A percentile compares a stretch with the other conserved stretches of the same genome.
phyloP scores from a whole-genome alignment of 2,888 invertebrate species.

The Dolomedes plantarius region DNA sequence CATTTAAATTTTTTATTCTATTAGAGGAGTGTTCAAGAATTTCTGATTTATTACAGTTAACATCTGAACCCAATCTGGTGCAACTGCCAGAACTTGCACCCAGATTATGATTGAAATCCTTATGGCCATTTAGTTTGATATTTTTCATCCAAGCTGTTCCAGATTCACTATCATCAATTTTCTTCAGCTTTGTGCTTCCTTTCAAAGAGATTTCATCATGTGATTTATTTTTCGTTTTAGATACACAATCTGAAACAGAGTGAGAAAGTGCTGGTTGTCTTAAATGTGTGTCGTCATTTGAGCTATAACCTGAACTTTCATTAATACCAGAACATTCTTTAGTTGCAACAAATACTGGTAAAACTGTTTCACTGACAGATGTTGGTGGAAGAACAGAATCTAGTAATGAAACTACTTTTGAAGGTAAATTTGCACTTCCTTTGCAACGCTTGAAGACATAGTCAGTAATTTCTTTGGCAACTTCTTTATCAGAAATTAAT shows the following conservation, averaged over 20 bases:
- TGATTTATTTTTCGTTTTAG: background rate
- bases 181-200: slow-evolving; percentile 12
- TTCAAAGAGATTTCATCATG: background rate
- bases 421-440: slow-evolving; percentile 11
- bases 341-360: slow-evolving; percentile 47
- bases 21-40: background rate
- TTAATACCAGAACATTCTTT: slow-evolving; percentile 39
- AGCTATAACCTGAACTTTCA: slow-evolving; percentile 63
- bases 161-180: slow-evolving; percentile 13
- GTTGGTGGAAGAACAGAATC: slow-evolving; percentile 38
- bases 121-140: slow-evolving; percentile 38
- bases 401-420: slow-evolving; percentile 35
- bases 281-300: slow-evolving; percentile 54
- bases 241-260: background rate
- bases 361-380: slow-evolving; percentile 54
- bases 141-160: background rate
- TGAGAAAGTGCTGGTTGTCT: slow-evolving; percentile 2
- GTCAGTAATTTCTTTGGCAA: slow-evolving; percentile 32
- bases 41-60: background rate
- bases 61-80: background rate
- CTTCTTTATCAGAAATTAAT: slow-evolving; percentile 26
- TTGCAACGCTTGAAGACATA: slow-evolving; percentile 4
- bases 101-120: background rate
- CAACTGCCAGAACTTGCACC: background rate
- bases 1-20: slow-evolving; percentile 18